Evolutionary conservation across 1,140 invertebrate species (phyloP), one percentile per base, ranked within the genome.

Genomic region (Drosophila nannoptera): DNA sequence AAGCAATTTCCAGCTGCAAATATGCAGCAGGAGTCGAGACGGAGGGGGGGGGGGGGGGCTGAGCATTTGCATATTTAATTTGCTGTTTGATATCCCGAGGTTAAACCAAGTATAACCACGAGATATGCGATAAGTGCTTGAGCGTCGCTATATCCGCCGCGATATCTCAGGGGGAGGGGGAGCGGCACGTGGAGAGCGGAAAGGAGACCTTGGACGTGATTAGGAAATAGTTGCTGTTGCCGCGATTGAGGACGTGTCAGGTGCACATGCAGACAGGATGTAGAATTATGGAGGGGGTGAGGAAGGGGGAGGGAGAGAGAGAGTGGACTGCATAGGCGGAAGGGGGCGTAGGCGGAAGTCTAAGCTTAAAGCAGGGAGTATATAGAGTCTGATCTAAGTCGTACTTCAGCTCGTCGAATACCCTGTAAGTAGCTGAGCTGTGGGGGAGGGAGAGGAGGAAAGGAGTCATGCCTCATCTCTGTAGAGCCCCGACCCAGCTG

Each of bases 61-160:
- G 14, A 35, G 29, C 59, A 73, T 73, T 68, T 73, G 65, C 69
- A 68, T 68, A 62, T 68, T 63, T 73, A 72, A 72, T 69, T 58
- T 64, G 67, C 53, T 69, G 53, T 69, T 69, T 69, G 67, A 69
- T 69, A 69, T 58, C 61, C 36, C 12, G 32, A 33, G 42, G 32
- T 56, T 43, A 32, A 45, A 31, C 42, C 33, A 46, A 45, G 55
- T 42, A 46, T 59, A 56, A 43, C 54, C 3, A 56, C 42, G 12
- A 45, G 12, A 50, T 50, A 50, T 50, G 49, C 2, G 49, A 45
- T 32, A 54, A 16, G 5, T 38, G 50, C 50, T 38, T 22, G 8
- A 36, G 8, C 16, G 8, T 14, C 22, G 49, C n/a, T 52, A 36
- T 11, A 36, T 36, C 14, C 50, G 50, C 12, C 11, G 35, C 2